phyloP scores from a whole-genome alignment of 1,140 invertebrate species.

The Drosophila sproati region DNA sequence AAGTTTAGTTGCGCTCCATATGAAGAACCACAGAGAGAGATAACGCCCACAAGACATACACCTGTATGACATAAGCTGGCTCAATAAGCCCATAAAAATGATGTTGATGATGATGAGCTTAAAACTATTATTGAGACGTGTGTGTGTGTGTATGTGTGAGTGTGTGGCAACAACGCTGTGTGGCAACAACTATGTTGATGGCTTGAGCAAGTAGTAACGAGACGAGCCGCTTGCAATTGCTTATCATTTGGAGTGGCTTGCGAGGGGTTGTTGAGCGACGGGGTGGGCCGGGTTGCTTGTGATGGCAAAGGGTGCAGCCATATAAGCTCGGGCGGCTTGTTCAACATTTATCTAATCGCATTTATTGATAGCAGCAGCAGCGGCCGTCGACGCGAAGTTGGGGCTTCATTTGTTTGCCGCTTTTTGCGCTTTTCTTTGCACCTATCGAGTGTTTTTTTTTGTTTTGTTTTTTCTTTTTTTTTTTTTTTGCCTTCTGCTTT shows the following conservation, averaged over 20 bases:
- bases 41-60: conserved; percentile 21
- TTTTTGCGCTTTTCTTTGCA: conserved; percentile 23
- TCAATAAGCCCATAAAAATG: neutral
- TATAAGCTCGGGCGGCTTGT: conserved; percentile 28
- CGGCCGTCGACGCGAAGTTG: conserved; percentile 10
- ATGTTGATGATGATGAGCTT: neutral
- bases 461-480: neutral
- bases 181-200: too few species aligned
- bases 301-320: conserved; percentile 23
- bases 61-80: conserved; percentile 27
- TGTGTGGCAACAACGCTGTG: too few species aligned
- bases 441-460: neutral
- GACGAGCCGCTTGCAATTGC: neutral
- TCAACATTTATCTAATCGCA: conserved; percentile 69
- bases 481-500: conserved; percentile 27
- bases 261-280: neutral
- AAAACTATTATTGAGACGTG: conserved; percentile 3
- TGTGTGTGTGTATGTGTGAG: too few species aligned
- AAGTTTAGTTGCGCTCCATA: conserved; percentile 9
- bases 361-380: conserved; percentile 65
- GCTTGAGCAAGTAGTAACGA: too few species aligned
- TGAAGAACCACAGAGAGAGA: conserved; percentile 7
- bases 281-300: neutral
- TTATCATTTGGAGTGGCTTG: conserved; percentile 6
- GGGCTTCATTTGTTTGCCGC: conserved; percentile 35